A percentile compares a stretch with the other conserved stretches of the same genome.
Evolutionary conservation across 2,888 invertebrate genomes (phyloP).

Genomic region (Suillia variegata): DNA sequence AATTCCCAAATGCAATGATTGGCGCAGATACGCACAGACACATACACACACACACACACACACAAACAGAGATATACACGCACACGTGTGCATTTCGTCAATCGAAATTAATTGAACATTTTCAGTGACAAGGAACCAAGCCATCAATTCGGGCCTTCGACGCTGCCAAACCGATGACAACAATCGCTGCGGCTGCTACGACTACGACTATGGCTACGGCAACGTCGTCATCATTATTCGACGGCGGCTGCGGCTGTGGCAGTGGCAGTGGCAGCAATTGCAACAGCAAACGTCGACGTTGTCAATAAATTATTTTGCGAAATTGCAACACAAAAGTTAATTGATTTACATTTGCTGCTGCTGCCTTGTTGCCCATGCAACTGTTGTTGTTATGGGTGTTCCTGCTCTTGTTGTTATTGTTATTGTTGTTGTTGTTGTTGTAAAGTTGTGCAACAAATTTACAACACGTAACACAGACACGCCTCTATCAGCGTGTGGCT

Average conservation of each 20-base stretch:
- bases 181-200: background rate
- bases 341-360: background rate
- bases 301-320: background rate
- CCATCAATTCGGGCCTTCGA: background rate
- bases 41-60: background rate
- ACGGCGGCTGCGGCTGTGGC: background rate
- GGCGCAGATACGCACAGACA: too few species aligned
- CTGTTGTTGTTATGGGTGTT: slow-evolving; percentile 13
- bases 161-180: slow-evolving; percentile 3
- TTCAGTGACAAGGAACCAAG: background rate
- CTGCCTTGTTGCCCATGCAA: slow-evolving; percentile 9
- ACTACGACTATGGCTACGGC: background rate
- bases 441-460: too few species aligned
- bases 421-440: too few species aligned
- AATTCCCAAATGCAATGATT: too few species aligned
- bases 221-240: background rate
- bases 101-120: slow-evolving; percentile 2
- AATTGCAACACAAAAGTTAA: background rate
- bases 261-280: background rate
- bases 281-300: background rate
- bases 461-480: too few species aligned
- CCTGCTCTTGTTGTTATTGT: too few species aligned
- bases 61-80: background rate
- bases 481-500: too few species aligned
- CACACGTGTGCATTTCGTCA: background rate